These are phyloP conservation scores for Triops longicaudatus DNA, from an alignment of 1,140 invertebrate genomes.

Conservation along the genomic window DNA sequence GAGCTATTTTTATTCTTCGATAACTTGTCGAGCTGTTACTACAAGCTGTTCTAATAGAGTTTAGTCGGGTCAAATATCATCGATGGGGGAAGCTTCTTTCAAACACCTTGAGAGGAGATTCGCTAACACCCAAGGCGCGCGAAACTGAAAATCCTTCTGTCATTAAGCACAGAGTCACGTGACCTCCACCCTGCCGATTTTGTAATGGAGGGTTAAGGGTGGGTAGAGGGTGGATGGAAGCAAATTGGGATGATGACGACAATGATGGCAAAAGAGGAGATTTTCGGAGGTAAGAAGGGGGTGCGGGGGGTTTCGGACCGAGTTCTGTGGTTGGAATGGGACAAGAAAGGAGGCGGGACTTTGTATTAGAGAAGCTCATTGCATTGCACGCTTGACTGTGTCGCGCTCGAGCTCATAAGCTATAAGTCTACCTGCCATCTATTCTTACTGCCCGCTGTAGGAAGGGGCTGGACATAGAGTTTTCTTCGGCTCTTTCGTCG, in stretches of 20 bases:
- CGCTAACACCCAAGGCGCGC: background rate
- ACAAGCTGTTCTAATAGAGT: background rate
- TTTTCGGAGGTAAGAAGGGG: no score
- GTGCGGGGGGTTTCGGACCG: background rate
- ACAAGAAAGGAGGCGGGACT: background rate
- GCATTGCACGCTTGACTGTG: slow-evolving; percentile 10
- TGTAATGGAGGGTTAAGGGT: background rate
- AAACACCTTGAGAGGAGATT: background rate
- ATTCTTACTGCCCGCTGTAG: background rate
- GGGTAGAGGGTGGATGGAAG: background rate
- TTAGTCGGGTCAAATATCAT: background rate
- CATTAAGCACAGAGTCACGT: background rate
- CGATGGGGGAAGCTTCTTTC: background rate
- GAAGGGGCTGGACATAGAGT: background rate
- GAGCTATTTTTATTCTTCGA: background rate
- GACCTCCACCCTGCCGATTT: background rate
- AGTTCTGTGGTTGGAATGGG: background rate
- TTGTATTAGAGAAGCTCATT: slow-evolving; percentile 7
- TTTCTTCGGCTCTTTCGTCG: background rate
- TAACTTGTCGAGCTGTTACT: background rate
- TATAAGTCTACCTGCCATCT: slow-evolving; percentile 5
- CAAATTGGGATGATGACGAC: background rate
- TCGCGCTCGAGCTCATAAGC: slow-evolving; percentile 4
- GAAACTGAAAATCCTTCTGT: background rate
- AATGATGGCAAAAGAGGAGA: background rate